phyloP scores from a whole-genome alignment of 1,140 invertebrate species.

The Drosophila carrolli region DNA sequence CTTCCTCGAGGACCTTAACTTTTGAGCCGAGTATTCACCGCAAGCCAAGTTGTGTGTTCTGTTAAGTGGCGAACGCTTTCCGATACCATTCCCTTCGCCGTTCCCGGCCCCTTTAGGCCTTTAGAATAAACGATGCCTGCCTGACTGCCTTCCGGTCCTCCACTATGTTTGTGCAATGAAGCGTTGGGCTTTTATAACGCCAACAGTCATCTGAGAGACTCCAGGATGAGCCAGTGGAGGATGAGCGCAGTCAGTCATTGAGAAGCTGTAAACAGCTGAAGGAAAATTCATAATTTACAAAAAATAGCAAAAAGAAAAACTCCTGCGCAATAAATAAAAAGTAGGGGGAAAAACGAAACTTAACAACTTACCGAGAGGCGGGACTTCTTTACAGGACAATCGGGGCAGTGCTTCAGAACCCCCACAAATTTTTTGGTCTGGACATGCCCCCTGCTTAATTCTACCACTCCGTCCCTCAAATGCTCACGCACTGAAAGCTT shows the following conservation, averaged over 20 bases:
- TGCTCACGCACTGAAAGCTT: conserved; percentile 73
- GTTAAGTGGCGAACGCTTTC: conserved; percentile 58
- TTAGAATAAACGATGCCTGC: conserved; percentile 55
- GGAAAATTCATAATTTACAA: conserved; percentile 77
- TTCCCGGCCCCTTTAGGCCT: conserved; percentile 44
- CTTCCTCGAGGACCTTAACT: conserved; percentile 9
- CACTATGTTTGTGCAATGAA: conserved; percentile 80
- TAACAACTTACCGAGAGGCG: conserved; percentile 49
- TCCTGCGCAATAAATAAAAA: conserved; percentile 74
- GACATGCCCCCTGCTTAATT: conserved; percentile 28
- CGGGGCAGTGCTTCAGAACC: conserved; percentile 34
- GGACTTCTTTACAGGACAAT: conserved; percentile 55
- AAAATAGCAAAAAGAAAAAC: conserved; percentile 40
- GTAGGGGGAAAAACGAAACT: conserved; percentile 66
- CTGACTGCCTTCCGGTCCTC: conserved; percentile 52
- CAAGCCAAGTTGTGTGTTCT: conserved; percentile 68
- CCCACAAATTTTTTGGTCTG: conserved; percentile 53
- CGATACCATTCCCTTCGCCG: conserved; percentile 4
- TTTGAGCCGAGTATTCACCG: conserved; percentile 27
- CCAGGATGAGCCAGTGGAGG: conserved; percentile 12
- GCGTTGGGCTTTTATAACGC: conserved; percentile 79
- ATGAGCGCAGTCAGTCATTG: conserved; percentile 54
- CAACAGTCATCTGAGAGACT: conserved; percentile 74
- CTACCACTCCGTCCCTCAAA: conserved; percentile 7
- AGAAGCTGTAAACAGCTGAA: conserved; percentile 70